A percentile compares a stretch with the other conserved stretches of the same genome.
Conservation (phyloP, 2,113 vertebrate species). For the Solenodon paradoxus region DNA sequence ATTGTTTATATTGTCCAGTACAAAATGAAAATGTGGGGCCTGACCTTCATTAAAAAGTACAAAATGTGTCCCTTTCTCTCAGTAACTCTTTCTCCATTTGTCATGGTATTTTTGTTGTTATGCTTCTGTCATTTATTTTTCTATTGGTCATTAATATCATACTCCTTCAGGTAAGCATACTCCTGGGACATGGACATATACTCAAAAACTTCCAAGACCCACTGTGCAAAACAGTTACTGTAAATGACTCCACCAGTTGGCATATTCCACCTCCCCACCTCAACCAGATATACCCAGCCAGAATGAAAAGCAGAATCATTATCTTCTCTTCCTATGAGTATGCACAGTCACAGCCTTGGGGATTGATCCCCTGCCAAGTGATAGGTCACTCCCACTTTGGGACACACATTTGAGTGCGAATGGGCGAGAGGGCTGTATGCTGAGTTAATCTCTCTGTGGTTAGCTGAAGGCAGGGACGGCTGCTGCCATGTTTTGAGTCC, state of each 20-base stretch:
- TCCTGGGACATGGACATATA: background rate
- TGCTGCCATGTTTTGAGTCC: background rate
- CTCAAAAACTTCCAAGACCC: background rate
- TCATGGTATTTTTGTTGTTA: background rate
- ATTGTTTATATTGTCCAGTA: background rate
- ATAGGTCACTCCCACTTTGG: background rate
- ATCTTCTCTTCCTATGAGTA: background rate
- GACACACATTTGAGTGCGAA: background rate
- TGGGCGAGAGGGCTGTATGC: background rate
- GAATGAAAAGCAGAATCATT: background rate
- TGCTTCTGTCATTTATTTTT: no score
- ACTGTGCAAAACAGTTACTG: background rate
- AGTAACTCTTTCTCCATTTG: background rate
- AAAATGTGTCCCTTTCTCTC: background rate
- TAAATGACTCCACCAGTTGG: background rate
- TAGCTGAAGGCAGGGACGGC: background rate
- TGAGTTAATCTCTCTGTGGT: no score
- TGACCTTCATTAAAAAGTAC: background rate
- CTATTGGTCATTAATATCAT: background rate
- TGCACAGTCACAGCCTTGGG: background rate
- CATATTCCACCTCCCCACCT: background rate
- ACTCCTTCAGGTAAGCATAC: background rate
- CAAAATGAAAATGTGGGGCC: background rate
- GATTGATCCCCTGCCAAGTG: fast-evolving
- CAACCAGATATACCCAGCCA: no score